Evolutionary conservation across 92 coral and sea anemone genomes (phyloP).

Genomic region (Pocillopora meandrina): DNA sequence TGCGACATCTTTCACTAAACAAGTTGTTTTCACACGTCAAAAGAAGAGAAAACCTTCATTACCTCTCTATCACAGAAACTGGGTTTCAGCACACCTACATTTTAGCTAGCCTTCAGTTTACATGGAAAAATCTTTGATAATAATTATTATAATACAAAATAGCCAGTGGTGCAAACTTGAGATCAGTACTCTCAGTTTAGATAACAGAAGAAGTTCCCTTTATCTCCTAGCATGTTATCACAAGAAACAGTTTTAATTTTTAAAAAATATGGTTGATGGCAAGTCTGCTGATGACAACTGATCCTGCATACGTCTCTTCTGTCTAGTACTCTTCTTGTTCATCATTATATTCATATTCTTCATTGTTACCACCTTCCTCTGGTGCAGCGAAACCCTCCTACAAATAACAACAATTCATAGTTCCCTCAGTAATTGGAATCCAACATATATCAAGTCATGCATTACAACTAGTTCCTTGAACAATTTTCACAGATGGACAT

Average conservation of each 20-base stretch:
- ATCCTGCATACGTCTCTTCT: neutral
- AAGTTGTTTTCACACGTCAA: neutral
- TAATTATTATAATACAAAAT: conserved; percentile 18
- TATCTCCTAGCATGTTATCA: neutral
- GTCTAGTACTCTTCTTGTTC: conserved; percentile 90
- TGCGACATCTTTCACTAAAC: neutral
- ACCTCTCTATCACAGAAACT: neutral
- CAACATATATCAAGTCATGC: neutral
- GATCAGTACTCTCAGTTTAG: neutral
- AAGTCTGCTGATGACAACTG: conserved; percentile 7
- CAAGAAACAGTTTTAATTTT: conserved; percentile 12
- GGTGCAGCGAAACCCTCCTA: conserved; percentile 97
- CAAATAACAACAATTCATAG: neutral
- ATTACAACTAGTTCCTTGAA: too few relatives aligned
- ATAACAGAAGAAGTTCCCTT: neutral
- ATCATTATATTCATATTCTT: conserved; percentile 64
- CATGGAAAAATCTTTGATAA: neutral
- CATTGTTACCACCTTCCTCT: conserved; percentile 56
- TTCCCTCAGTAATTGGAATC: neutral
- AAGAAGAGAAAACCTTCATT: conserved; percentile 2
- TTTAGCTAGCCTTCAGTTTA: neutral
- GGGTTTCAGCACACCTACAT: neutral
- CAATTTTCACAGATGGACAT: too few relatives aligned
- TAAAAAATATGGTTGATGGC: conserved; percentile 6
- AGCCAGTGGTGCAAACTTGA: neutral